phyloP scores from a whole-genome alignment of 2,797 vertebrate species.

The Kryptopterus vitreolus region DNA sequence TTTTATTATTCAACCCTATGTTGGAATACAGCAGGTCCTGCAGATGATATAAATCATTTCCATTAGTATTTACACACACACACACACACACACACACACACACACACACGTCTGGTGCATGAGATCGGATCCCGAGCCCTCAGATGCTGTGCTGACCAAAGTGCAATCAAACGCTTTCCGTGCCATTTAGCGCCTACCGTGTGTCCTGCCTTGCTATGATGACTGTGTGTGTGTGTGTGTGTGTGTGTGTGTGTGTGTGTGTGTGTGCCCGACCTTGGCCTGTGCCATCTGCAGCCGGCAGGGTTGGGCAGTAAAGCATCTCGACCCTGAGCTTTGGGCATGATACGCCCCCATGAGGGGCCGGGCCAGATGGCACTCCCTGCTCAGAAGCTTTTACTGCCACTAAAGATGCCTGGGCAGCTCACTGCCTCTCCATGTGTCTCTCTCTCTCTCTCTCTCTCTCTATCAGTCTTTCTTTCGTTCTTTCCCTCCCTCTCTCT shows the following conservation, averaged over 20 bases:
- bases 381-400: constrained; percentile 77
- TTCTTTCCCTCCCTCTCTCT: not conserved
- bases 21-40: not conserved
- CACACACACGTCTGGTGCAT: not conserved
- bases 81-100: constrained; percentile 21
- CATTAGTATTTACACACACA: constrained; percentile 14
- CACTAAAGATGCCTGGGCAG: constrained; percentile 72
- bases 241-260: constrained; percentile 36
- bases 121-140: constrained; percentile 43
- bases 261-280: constrained; percentile 66
- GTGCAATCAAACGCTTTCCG: constrained; percentile 51
- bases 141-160: constrained; percentile 46
- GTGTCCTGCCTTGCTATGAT: constrained; percentile 61
- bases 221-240: constrained; percentile 37
- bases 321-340: constrained; percentile 72
- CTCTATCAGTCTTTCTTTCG: not conserved
- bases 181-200: constrained; percentile 69
- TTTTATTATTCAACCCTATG: not conserved
- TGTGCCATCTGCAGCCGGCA: constrained; percentile 76
- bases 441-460: constrained; percentile 33
- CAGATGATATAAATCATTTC: not conserved
- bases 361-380: constrained; percentile 75
- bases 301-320: constrained; percentile 80
- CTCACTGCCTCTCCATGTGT: constrained; percentile 56
- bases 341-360: constrained; percentile 69